Conservation (phyloP, 2,888 invertebrate species). For the Malthinus seriepunctatus region DNA sequence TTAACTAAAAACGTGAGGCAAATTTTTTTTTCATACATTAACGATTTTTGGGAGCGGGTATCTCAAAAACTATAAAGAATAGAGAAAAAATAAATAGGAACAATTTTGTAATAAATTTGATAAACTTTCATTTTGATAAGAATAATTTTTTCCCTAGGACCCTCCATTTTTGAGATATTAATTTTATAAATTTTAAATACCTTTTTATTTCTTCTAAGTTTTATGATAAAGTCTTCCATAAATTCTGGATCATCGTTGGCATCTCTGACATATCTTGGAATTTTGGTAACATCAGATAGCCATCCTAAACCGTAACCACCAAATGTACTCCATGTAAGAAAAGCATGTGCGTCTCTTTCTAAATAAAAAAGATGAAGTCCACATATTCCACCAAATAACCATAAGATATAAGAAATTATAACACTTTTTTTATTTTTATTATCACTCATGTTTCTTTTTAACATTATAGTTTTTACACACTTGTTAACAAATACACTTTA, state of each 20-base stretch:
- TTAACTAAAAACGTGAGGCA: no score
- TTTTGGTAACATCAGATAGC: slow-evolving; percentile 81
- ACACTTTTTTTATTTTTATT: slow-evolving; percentile 59
- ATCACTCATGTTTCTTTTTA: slow-evolving; percentile 4
- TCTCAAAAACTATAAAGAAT: no score
- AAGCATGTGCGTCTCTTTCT: slow-evolving; percentile 85
- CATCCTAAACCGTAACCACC: slow-evolving; percentile 90
- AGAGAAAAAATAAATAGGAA: no score
- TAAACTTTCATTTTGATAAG: no score
- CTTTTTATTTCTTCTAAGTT: slow-evolving; percentile 66
- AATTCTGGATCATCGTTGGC: slow-evolving; percentile 75
- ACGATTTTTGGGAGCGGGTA: no score
- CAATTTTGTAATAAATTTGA: no score
- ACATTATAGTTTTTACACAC: neutral
- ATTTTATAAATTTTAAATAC: no score
- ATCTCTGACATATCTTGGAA: slow-evolving; percentile 84
- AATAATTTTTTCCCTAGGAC: no score
- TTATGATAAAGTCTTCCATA: slow-evolving; percentile 64
- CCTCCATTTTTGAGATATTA: no score
- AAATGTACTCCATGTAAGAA: slow-evolving; percentile 85
- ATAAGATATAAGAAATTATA: slow-evolving; percentile 76
- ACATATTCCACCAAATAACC: slow-evolving; percentile 86
- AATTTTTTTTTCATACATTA: no score
- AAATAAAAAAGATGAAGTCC: slow-evolving; percentile 93
- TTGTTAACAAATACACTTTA: no score